Evolutionary conservation across 2,797 vertebrate species (phyloP), one percentile per base, ranked within the genome.

Genomic region (Sternarchorhynchus goeldii): DNA sequence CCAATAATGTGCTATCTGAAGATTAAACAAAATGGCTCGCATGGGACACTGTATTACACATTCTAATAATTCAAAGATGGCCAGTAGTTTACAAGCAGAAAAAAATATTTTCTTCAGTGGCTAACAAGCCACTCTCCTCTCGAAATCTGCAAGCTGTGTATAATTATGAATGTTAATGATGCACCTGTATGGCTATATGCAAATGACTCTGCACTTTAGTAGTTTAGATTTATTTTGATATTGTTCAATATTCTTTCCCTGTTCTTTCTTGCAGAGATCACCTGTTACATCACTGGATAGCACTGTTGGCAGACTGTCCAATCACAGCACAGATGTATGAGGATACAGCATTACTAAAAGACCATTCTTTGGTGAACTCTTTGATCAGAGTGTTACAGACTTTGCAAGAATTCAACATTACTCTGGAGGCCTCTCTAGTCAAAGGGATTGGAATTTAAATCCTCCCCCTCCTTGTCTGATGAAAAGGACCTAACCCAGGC

Each of bases 261-360:
- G 60, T n/a, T 36, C 31, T 8, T 32, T n/a, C 16, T 45, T 60
- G 36, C 88, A 99, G 98, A 91, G 97, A 99, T 86, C 98, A 99
- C 90, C 93, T 97, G 85, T 88, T 99, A 79, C 97, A 99, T 89
- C 96, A 99, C 87, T 99, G 97, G 98, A 98, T 98, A 0, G 96
- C 98, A 63, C 92, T 99, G 86, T 94, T 99, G 8, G 95, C 96
- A 6, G 97, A 98, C 86, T 99, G 97, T 89, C 97, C 97, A 1
- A 95, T 99, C 91, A 98, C 95, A 6, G 90, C 93, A 86, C 97
- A 99, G 93, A 99, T 99, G 98, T 99, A 99, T n/a, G 98, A 99
- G 86, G 98, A 99, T 18, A 79, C 85, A 3, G 96, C 97, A 0
- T 90, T 99, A 84, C 95, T 99, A 81, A 99, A 99, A 89, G 97